Base-by-base conservation (phyloP, 2,113 vertebrate species). In the Cavia porcellus region DNA sequence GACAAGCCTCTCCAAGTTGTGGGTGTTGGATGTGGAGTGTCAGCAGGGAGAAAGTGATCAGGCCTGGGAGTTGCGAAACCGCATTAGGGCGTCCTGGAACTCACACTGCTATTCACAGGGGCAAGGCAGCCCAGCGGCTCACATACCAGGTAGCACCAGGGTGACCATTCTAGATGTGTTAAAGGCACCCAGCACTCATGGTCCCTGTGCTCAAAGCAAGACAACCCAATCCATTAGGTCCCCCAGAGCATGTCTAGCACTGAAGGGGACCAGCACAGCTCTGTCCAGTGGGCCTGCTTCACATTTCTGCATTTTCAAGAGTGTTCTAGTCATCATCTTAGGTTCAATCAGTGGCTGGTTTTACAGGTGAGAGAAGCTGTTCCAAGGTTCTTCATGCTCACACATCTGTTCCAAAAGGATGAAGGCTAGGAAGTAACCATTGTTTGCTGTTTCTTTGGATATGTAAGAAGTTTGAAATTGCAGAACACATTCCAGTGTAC, bases 311-410 rank as follows among this genome's bases (percentile, higher is more conserved):
- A 35, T 42, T 38, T 79, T 35, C 55, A 45, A 24, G 11, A 10
- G 25, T 83, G 55, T 75, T 20, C 28, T 19, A 10, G 24, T 66
- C 72, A 87, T 4, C 45, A 86, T 47, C 22, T 62, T 25, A 84
- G 38, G 70, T 94, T 96, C 22, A 61, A 10, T 79, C 80, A 9
- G n/a, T 88, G 42, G 92, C 74, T 97, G 12, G 25, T 91, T 74
- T 45, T 42, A 79, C 75, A 92, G 79, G 74, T 66, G 79, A 90
- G 42, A 96, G 42, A 79, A 89, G 64, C 87, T 20, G 17, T 75
- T 77, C 22, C 74, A 70, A 70, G 52, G 45, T 94, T 93, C 83
- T 93, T 96, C 70, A 83, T 89, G 85, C 90, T 90, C 86, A 86
- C 64, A 68, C 57, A 95, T 45, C 68, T 93, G 72, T 72, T 81